Evolutionary conservation across 2,888 invertebrate species (phyloP).

Genomic region (Erebia aethiops): DNA sequence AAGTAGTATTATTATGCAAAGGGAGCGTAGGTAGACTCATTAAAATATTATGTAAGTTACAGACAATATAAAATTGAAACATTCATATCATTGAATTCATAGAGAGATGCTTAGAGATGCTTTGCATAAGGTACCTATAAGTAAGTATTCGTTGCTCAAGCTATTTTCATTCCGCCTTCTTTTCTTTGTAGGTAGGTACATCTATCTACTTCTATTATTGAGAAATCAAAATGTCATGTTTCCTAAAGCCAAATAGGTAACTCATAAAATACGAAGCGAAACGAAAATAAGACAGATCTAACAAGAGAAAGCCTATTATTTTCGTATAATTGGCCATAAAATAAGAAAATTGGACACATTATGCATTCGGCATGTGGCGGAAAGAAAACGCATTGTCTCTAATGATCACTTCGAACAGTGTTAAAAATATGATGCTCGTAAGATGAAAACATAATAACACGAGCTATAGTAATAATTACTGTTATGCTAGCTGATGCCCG

Average conservation of each 20-base stretch:
- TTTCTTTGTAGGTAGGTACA: too few species aligned
- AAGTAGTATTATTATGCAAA: conserved; percentile 13
- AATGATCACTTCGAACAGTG: conserved; percentile 13
- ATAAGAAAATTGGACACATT: conserved; percentile 46
- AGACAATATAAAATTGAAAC: too few species aligned
- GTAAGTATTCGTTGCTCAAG: too few species aligned
- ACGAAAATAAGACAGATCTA: conserved; percentile 30
- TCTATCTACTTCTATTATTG: too few species aligned
- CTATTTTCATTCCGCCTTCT: too few species aligned
- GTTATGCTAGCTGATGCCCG: too few species aligned
- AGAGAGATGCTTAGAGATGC: too few species aligned
- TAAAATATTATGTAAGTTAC: too few species aligned
- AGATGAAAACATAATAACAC: not conserved
- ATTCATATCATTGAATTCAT: too few species aligned
- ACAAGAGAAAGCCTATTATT: conserved; percentile 38
- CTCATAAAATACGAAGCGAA: conserved; percentile 26
- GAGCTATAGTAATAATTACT: not conserved
- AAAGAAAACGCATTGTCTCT: conserved; percentile 16
- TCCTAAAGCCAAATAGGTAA: conserved; percentile 14
- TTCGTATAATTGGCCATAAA: conserved; percentile 66
- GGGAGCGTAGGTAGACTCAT: conserved; percentile 3
- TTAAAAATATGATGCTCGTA: not conserved
- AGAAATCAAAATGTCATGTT: not conserved
- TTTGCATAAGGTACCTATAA: too few species aligned
- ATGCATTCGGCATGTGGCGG: not conserved